Percentiles rank a stretch among this genome's conserved stretches.
Conservation (phyloP, 2,113 vertebrate genomes). For the Stomatorhinus ivindoensis region DNA sequence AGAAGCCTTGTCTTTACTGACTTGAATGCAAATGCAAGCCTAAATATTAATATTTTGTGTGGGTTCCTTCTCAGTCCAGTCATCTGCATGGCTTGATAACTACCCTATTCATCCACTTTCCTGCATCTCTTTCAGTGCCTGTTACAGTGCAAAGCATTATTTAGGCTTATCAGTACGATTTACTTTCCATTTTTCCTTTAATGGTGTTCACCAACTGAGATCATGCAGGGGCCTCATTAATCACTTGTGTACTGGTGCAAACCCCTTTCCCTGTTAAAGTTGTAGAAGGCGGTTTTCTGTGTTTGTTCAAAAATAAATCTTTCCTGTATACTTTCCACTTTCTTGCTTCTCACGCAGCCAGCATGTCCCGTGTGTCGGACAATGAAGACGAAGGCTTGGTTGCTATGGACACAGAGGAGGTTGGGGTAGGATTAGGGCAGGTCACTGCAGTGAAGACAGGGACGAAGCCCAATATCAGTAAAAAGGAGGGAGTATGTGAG, state of each 20-base stretch:
- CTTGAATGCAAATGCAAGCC: not conserved
- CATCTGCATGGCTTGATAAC: not conserved
- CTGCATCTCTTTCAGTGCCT: not conserved
- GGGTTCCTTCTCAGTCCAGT: not conserved
- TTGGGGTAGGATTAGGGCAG: slow-evolving; percentile 38
- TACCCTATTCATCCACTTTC: not conserved
- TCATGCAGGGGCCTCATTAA: not conserved
- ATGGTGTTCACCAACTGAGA: not conserved
- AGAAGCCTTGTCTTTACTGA: not conserved
- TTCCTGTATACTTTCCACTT: not conserved
- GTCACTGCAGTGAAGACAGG: slow-evolving; percentile 63
- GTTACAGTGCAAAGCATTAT: not conserved
- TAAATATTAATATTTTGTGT: not conserved
- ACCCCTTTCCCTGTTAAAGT: not conserved
- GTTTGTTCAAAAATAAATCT: not conserved
- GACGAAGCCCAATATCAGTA: slow-evolving; percentile 29
- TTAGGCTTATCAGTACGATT: not conserved
- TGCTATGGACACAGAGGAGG: slow-evolving; percentile 87
- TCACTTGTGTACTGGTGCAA: not conserved
- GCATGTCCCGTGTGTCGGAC: slow-evolving; percentile 85
- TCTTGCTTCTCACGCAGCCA: slow-evolving; percentile 51
- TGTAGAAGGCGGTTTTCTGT: not conserved
- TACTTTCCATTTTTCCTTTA: not conserved
- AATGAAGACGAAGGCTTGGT: slow-evolving; percentile 86
- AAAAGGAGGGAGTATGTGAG: slow-evolving; percentile 35